A percentile compares a stretch with the other conserved stretches of the same genome.
phyloP scores from a whole-genome alignment of 2,797 vertebrate genomes.

The Mus spretus region DNA sequence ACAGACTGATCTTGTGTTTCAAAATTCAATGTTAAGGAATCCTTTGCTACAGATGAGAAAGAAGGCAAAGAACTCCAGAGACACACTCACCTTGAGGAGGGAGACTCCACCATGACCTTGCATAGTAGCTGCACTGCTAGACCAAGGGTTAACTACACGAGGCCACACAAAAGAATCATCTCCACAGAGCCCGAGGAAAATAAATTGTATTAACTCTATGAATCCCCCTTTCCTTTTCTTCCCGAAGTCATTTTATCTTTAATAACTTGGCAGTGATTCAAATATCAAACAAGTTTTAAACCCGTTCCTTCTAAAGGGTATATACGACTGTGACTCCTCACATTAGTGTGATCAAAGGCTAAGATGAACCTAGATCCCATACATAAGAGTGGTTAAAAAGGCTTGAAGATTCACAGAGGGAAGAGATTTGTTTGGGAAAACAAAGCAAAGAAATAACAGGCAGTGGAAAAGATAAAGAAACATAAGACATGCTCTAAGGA shows the following conservation, averaged over 20 bases:
- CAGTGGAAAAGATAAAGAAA: background rate
- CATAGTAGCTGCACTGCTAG: background rate
- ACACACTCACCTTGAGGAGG: slow-evolving; percentile 57
- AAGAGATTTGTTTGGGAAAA: background rate
- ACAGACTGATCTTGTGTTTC: slow-evolving; percentile 44
- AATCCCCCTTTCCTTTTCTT: background rate
- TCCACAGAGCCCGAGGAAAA: background rate
- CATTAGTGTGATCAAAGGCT: background rate
- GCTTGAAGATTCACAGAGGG: background rate
- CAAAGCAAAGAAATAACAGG: background rate
- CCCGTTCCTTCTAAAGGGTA: background rate
- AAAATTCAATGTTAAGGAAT: slow-evolving; percentile 67
- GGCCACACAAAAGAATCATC: background rate
- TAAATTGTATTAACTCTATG: background rate
- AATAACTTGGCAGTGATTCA: slow-evolving; percentile 44
- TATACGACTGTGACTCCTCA: background rate
- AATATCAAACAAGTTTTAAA: slow-evolving; percentile 25
- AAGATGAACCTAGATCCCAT: background rate
- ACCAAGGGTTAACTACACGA: background rate
- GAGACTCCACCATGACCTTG: background rate
- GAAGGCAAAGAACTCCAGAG: slow-evolving; percentile 5
- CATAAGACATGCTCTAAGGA: slow-evolving; percentile 85
- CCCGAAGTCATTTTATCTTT: slow-evolving; percentile 64
- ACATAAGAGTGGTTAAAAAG: background rate
- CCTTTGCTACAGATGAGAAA: slow-evolving; percentile 53